Base-by-base conservation (phyloP, 1,140 invertebrate species). In the Leptoteleia sp. region DNA sequence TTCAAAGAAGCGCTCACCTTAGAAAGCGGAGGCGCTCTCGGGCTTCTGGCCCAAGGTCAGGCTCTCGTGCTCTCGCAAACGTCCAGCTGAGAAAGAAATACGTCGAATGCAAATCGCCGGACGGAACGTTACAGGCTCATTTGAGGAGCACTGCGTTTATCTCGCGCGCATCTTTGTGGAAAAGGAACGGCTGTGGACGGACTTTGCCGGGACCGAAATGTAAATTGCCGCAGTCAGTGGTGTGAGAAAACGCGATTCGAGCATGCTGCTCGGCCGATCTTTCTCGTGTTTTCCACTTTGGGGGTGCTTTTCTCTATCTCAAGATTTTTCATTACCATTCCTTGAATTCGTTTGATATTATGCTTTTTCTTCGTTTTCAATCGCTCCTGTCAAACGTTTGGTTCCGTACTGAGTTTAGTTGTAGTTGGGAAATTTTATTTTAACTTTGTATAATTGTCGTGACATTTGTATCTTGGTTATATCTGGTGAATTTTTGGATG, bases 91-190 rank as follows among this genome's bases (percentile, higher is more conserved):
- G 64, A n/a, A 64, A 68, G 55, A 70, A 72, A 72, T 80, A 80
- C 77, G 78, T 80, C 78, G 78, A 76, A 80, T 80, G 78, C 80
- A 81, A 78, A 78, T 81, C 67, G 76, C 59, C 37, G 27, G 52
- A 50, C 42, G 59, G n/a, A 73, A 73, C 59, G 59, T 73, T 73
- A 73, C 61, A 38, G 71, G 61, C 71, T 75, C 71, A 75, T 75
- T 75, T 75, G 52, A 73, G 12, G 42, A 59, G 50, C 16, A 27
- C 61, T 54, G 71, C 61, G 52, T 65, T 73, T 73, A 73, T 73
- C 70, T 73, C 40, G 68, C 43, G 50, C 59, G 33, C 52, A 73
- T 73, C 70, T 64, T 52, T 64, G 59, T 57, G 43, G 35, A 57
- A 67, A 47, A 35, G 40, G 15, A 47, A 72, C 52, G 43, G 15